Base-by-base conservation (phyloP, 1,140 invertebrate species). In the Chironomus tepperi region DNA sequence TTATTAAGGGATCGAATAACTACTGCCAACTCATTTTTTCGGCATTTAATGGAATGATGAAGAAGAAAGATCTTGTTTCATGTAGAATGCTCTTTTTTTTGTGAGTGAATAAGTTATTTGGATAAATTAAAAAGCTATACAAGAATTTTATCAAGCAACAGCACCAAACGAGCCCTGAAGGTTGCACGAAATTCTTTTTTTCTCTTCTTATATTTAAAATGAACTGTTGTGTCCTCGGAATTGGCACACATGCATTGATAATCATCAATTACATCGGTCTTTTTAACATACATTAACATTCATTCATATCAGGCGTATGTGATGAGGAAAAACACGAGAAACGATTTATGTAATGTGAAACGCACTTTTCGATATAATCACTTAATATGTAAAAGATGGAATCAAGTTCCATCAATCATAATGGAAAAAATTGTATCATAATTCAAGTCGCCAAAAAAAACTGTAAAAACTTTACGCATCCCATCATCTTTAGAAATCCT, bases 71-170 rank as follows among this genome's bases (percentile, higher is more conserved):
- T 57, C 12, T 57, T n/a, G 47, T 57, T 57, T 57, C 24, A 57
- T 57, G 47, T n/a, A 57, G n/a, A 57, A 57, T n/a, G 12, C 47
- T 12, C 12, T 57, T 57, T 57, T 57, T 57, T 12, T 12, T 57
- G 47, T 57, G 47, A 57, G 47, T 57, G 47, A 57, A 57, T 57
- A 57, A 57, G 47, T 57, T 57, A 57, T 57, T 57, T 57, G 47
- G 47, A 57, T 57, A 57, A 57, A 57, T 57, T 57, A 57, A 57
- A 57, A 57, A 57, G 47, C 47, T 57, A 57, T 57, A 57, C 12
- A 57, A 57, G 47, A 57, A 57, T 57, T 57, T 57, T 57, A 57
- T 57, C 47, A n/a, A 57, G 47, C n/a, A n/a, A 57, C 24, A 34
- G 24, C 24, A 34, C 47, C 47, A n/a, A 57, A 34, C 1, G 47